These are phyloP conservation scores for Lepidurus apus DNA, from an alignment of 1,140 invertebrate genomes.

Conservation along the genomic window DNA sequence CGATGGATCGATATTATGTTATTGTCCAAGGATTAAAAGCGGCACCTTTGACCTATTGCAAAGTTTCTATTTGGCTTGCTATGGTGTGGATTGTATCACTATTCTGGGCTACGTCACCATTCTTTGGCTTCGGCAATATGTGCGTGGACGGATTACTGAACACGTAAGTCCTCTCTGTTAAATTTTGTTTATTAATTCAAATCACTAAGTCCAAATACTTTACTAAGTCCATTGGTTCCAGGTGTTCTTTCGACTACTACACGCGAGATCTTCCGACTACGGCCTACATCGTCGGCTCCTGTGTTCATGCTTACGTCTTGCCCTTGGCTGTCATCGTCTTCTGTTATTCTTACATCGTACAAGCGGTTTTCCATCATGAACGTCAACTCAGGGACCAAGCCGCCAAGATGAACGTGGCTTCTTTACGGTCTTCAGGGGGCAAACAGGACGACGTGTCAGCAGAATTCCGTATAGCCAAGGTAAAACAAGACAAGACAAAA, in stretches of 20 bases:
- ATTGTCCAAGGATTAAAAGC: constrained; percentile 41
- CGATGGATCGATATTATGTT: constrained; percentile 42
- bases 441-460: constrained; percentile 49
- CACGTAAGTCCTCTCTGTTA: constrained; percentile 28
- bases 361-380: constrained; percentile 49
- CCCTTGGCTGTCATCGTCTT: constrained; percentile 45
- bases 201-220: neutral
- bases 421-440: constrained; percentile 43
- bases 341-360: constrained; percentile 47
- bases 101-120: constrained; percentile 39
- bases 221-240: neutral
- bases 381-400: constrained; percentile 45
- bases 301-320: constrained; percentile 39
- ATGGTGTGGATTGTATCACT: constrained; percentile 39
- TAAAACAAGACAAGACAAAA: neutral
- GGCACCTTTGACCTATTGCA: constrained; percentile 38
- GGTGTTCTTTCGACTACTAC: constrained; percentile 57
- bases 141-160: constrained; percentile 38
- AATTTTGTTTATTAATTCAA: neutral
- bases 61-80: constrained; percentile 38
- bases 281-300: constrained; percentile 48
- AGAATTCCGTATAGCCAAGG: constrained; percentile 35
- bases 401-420: constrained; percentile 44
- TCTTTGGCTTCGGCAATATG: constrained; percentile 42
- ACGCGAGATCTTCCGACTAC: constrained; percentile 56